These are phyloP conservation scores for Nipponia nippon DNA, from an alignment of 2,113 vertebrate genomes.

Conservation along the genomic window DNA sequence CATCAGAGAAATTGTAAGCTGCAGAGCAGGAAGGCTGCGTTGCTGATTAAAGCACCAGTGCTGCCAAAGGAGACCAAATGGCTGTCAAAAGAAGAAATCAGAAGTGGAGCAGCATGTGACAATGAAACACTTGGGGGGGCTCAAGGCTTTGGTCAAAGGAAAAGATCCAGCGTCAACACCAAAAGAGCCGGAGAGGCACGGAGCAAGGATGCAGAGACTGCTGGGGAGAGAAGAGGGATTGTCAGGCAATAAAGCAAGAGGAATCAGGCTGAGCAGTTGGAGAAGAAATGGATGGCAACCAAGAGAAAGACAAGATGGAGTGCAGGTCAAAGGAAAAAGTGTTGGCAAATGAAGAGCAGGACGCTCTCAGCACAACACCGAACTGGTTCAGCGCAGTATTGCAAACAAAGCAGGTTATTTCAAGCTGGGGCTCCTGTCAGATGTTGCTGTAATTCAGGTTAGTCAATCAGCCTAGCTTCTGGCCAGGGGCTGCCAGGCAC, in stretches of 20 bases:
- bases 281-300: background rate
- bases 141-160: background rate
- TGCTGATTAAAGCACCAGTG: background rate
- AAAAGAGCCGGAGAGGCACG: accelerated
- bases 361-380: background rate
- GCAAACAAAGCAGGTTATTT: background rate
- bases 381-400: background rate
- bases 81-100: background rate
- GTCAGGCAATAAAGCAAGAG: background rate
- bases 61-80: background rate
- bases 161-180: background rate
- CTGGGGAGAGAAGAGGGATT: background rate
- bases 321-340: background rate
- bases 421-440: background rate
- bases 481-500: background rate
- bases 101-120: background rate
- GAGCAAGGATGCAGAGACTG: background rate
- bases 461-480: background rate
- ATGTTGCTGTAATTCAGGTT: background rate
- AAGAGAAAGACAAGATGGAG: background rate
- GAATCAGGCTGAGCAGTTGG: background rate
- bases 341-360: background rate
- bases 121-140: background rate
- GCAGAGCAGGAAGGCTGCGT: background rate
- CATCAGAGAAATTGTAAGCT: background rate